phyloP scores from a whole-genome alignment of 2,113 vertebrate species.

The Periophthalmus modestus region DNA sequence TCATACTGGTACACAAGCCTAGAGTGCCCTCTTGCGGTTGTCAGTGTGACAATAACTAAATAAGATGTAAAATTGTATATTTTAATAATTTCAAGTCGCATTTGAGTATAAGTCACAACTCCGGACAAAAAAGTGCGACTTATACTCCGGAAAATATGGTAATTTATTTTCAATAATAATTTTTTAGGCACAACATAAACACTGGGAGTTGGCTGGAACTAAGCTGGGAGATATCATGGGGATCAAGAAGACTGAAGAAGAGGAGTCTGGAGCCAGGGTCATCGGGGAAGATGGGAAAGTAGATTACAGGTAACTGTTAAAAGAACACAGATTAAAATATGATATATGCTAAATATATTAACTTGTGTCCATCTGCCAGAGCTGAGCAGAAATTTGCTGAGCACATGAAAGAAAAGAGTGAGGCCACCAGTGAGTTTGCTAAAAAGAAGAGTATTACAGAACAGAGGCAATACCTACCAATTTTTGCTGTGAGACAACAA shows the following conservation, averaged over 20 bases:
- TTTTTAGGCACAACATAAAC: constrained; percentile 94
- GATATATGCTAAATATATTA: not conserved
- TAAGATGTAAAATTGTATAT: too few species aligned
- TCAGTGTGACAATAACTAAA: too few species aligned
- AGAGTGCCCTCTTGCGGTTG: too few species aligned
- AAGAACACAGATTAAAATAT: not conserved
- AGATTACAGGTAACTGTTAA: constrained; percentile 86
- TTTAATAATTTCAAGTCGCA: too few species aligned
- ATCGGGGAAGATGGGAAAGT: constrained; percentile 92
- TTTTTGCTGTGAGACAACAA: constrained; percentile 95
- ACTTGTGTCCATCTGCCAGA: constrained; percentile 66
- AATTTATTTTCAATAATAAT: constrained; percentile 15
- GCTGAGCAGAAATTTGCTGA: constrained; percentile 97
- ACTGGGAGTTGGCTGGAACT: constrained; percentile 98
- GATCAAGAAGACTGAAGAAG: constrained; percentile 90
- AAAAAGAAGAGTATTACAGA: constrained; percentile 94
- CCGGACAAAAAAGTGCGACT: too few species aligned
- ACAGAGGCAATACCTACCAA: constrained; percentile 95
- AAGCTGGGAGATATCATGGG: constrained; percentile 99
- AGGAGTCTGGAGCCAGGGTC: constrained; percentile 68
- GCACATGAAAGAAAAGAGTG: constrained; percentile 94
- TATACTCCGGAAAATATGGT: too few species aligned
- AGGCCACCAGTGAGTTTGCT: constrained; percentile 96
- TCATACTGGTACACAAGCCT: too few species aligned
- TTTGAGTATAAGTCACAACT: too few species aligned